phyloP scores from a whole-genome alignment of 2,888 invertebrate genomes.

The Muscina levida region DNA sequence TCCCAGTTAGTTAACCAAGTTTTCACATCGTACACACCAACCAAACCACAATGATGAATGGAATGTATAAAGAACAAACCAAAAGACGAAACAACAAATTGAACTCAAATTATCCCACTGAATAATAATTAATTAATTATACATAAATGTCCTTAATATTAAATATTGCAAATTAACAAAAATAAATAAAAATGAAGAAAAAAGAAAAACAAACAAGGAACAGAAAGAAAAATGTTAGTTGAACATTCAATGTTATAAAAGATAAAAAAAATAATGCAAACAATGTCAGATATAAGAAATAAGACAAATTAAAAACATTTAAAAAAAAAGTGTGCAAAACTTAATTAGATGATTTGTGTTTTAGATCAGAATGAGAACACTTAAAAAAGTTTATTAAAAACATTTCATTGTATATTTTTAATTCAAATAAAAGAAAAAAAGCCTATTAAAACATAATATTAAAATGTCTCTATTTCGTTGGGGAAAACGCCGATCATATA shows the following conservation, averaged over 20 bases:
- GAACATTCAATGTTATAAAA: slow-evolving; percentile 53
- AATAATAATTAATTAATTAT: slow-evolving; percentile 53
- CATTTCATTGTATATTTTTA: slow-evolving; percentile 52
- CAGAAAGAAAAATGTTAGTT: slow-evolving; percentile 3
- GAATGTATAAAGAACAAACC: slow-evolving; percentile 19
- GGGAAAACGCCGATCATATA: no score
- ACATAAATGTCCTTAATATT: slow-evolving; percentile 57
- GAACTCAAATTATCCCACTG: slow-evolving; percentile 64
- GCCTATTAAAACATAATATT: slow-evolving; percentile 59
- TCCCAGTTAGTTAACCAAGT: slow-evolving; percentile 54
- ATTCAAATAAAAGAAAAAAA: slow-evolving; percentile 47
- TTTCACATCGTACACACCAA: slow-evolving; percentile 46
- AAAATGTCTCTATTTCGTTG: no score
- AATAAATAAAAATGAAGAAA: no score
- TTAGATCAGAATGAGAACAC: slow-evolving; percentile 36
- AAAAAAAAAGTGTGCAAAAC: slow-evolving; percentile 42
- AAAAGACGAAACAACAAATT: slow-evolving; percentile 28
- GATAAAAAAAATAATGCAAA: slow-evolving; percentile 3
- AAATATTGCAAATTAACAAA: slow-evolving; percentile 10
- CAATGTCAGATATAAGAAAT: slow-evolving; percentile 25
- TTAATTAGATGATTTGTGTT: slow-evolving; percentile 42
- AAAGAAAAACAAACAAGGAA: not conserved
- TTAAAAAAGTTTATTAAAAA: slow-evolving; percentile 5
- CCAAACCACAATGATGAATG: slow-evolving; percentile 29
- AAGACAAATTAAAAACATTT: slow-evolving; percentile 13